Percentiles rank a stretch among this genome's conserved stretches.
Conservation (phyloP, 2,888 invertebrate species). For the Orthonevra nobilis region DNA sequence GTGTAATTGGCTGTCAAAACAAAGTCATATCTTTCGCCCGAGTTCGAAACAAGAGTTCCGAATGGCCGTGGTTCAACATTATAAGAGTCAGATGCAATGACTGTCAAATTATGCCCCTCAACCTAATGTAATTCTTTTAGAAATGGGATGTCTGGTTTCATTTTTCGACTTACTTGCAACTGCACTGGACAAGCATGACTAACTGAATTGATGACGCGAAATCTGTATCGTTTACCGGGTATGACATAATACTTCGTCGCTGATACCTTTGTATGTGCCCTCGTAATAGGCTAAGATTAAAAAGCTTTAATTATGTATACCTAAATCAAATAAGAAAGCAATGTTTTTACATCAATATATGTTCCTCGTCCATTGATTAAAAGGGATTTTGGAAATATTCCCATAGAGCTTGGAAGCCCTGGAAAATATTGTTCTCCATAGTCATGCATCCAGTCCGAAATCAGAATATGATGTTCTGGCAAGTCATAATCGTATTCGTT, state of each 20-base stretch:
- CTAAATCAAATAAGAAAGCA: background rate
- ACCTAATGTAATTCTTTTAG: conserved; percentile 72
- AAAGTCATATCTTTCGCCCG: conserved; percentile 82
- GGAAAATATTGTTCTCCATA: conserved; percentile 79
- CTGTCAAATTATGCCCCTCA: conserved; percentile 74
- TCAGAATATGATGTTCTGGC: conserved; percentile 85
- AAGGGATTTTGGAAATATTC: conserved; percentile 73
- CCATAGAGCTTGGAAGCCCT: conserved; percentile 72
- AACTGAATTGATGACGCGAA: conserved; percentile 77
- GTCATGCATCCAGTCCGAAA: conserved; percentile 90
- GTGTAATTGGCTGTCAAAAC: conserved; percentile 79
- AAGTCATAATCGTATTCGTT: conserved; percentile 87
- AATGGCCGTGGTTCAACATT: conserved; percentile 73
- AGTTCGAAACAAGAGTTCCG: conserved; percentile 75
- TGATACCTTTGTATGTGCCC: conserved; percentile 67
- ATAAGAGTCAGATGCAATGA: conserved; percentile 78
- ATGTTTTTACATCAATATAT: conserved; percentile 69
- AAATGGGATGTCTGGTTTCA: background rate
- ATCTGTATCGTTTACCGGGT: conserved; percentile 76
- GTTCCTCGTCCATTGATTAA: conserved; percentile 76
- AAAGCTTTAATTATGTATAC: background rate
- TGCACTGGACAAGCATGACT: conserved; percentile 77
- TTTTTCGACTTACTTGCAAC: conserved; percentile 73
- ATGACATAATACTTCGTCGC: conserved; percentile 73
- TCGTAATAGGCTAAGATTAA: conserved; percentile 19